These are phyloP conservation scores for Pseudomyrmex concolor DNA, from an alignment of 1,140 invertebrate species.

Conservation along the genomic window DNA sequence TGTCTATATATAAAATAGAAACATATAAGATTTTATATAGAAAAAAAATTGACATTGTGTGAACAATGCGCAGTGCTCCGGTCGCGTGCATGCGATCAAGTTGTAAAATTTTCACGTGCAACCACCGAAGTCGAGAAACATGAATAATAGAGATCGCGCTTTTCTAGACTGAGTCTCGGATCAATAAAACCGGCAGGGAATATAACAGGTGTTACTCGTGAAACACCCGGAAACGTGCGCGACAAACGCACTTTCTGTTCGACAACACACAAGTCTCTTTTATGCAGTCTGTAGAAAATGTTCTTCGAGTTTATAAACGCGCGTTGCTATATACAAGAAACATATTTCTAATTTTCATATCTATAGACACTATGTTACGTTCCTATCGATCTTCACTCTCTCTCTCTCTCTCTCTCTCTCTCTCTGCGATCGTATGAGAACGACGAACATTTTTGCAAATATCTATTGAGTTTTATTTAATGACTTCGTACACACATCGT, in stretches of 20 bases:
- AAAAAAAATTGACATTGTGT: neutral
- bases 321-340: neutral
- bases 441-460: too few relatives aligned
- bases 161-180: constrained; percentile 20
- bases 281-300: neutral
- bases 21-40: too few relatives aligned
- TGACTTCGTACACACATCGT: neutral
- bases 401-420: too few relatives aligned
- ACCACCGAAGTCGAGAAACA: constrained; percentile 31
- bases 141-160: constrained; percentile 66
- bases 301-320: neutral
- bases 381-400: too few relatives aligned
- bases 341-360: neutral
- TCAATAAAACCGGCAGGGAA: constrained; percentile 67
- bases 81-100: constrained; percentile 11
- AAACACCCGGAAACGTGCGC: constrained; percentile 38
- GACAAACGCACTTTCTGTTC: constrained; percentile 16
- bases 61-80: constrained; percentile 38
- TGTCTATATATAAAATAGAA: too few relatives aligned
- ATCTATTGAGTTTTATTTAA: neutral
- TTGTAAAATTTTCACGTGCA: neutral
- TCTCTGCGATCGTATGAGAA: too few relatives aligned
- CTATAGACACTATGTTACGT: neutral
- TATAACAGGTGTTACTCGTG: constrained; percentile 64
- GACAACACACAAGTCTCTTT: neutral